phyloP scores from a whole-genome alignment of 2,888 invertebrate species.

The Pseudococcus jackbeardsleyi region DNA sequence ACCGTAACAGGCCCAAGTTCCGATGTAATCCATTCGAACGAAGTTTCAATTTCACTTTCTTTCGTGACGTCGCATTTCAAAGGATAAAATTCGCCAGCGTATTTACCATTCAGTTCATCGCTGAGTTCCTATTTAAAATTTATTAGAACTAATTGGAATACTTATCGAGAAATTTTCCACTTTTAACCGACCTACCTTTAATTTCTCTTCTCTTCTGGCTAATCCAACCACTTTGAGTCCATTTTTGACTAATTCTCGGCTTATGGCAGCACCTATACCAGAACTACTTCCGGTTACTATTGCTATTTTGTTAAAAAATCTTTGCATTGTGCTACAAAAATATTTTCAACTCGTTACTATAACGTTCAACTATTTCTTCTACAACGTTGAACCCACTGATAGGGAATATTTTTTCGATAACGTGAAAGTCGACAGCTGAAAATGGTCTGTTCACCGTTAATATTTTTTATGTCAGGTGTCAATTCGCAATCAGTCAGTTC shows the following conservation, averaged over 20 bases:
- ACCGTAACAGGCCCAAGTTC: constrained; percentile 12
- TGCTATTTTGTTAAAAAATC: constrained; percentile 68
- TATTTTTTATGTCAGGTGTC: too few relatives aligned
- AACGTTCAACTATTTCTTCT: too few relatives aligned
- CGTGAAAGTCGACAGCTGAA: too few relatives aligned
- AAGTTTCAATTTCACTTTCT: constrained; percentile 39
- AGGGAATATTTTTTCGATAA: too few relatives aligned
- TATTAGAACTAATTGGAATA: too few relatives aligned
- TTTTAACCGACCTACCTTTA: constrained; percentile 69
- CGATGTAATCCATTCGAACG: constrained; percentile 6
- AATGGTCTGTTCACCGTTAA: too few relatives aligned
- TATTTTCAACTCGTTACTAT: too few relatives aligned
- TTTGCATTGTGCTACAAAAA: constrained; percentile 67
- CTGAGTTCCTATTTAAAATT: background rate
- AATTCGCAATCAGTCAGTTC: too few relatives aligned
- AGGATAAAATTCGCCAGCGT: background rate
- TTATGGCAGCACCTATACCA: constrained; percentile 71
- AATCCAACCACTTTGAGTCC: constrained; percentile 74
- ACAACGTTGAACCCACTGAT: too few relatives aligned
- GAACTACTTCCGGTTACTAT: constrained; percentile 71
- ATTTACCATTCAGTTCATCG: constrained; percentile 5
- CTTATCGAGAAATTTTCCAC: too few relatives aligned
- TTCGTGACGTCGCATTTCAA: constrained; percentile 25
- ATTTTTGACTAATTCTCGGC: constrained; percentile 70
- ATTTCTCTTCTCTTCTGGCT: constrained; percentile 72